Conservation (phyloP, 2,113 vertebrate species). For the Pituophis catenifer region DNA sequence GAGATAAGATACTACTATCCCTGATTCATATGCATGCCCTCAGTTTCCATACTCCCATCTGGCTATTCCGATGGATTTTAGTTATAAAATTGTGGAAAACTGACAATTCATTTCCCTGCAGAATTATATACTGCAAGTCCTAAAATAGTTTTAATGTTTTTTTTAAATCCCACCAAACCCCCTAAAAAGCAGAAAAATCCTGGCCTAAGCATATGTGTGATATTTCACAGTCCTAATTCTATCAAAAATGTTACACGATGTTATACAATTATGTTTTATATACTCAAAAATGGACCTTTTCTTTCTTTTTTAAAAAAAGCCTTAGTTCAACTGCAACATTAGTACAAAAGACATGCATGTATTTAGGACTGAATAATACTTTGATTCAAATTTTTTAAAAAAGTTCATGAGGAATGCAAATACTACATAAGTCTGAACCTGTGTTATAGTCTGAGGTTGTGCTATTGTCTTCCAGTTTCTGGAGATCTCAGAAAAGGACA, state of each 20-base stretch:
- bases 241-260: neutral
- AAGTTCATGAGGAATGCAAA: neutral
- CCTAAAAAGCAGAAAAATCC: neutral
- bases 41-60: neutral
- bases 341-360: neutral
- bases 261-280: neutral
- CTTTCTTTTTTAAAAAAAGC: neutral
- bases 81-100: neutral
- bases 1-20: neutral
- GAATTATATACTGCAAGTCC: neutral
- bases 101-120: neutral
- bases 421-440: neutral
- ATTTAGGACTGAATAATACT: neutral
- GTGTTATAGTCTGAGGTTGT: neutral
- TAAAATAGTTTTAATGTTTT: neutral
- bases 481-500: neutral
- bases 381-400: neutral
- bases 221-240: neutral
- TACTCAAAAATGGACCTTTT: neutral
- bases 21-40: neutral
- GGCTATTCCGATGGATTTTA: neutral
- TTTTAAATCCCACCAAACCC: neutral
- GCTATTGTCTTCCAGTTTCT: neutral
- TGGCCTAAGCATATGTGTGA: neutral
- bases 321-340: neutral